Conservation (phyloP, 2,888 invertebrate genomes). For the Pyralis farinalis region DNA sequence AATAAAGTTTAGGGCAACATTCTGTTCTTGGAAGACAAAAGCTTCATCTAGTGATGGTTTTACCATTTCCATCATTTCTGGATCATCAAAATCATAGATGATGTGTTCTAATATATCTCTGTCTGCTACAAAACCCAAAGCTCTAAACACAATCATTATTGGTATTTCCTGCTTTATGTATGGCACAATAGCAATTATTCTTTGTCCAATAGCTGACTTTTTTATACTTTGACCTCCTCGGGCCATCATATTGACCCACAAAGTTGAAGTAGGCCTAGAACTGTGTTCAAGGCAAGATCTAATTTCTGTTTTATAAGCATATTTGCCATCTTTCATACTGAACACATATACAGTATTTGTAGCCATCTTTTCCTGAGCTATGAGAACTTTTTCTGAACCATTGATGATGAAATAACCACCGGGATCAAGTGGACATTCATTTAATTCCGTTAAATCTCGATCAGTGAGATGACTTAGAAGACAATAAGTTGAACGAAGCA, state of each 20-base stretch:
- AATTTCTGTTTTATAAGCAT: slow-evolving; percentile 99
- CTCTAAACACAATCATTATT: slow-evolving; percentile 99
- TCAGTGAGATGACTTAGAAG: slow-evolving; percentile 96
- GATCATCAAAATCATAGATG: slow-evolving; percentile 99
- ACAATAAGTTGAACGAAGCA: slow-evolving; percentile 99
- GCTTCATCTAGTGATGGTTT: slow-evolving; percentile 99
- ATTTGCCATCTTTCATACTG: slow-evolving; percentile 99
- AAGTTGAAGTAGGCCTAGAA: slow-evolving; percentile 97
- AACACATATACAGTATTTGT: slow-evolving; percentile 99
- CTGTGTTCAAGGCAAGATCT: slow-evolving; percentile 87
- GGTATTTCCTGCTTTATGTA: slow-evolving; percentile 99
- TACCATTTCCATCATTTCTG: slow-evolving; percentile 99
- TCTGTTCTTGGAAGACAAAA: slow-evolving; percentile 99
- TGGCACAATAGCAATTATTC: slow-evolving; percentile 98
- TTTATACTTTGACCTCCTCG: slow-evolving; percentile 99
- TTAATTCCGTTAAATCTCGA: slow-evolving; percentile 99
- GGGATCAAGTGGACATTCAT: slow-evolving; percentile 99
- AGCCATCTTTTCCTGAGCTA: slow-evolving; percentile 99
- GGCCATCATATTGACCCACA: slow-evolving; percentile 99
- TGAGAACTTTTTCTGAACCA: slow-evolving; percentile 98
- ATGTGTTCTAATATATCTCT: slow-evolving; percentile 99
- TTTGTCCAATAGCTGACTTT: slow-evolving; percentile 98
- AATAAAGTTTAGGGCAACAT: slow-evolving; percentile 99
- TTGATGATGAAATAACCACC: slow-evolving; percentile 99
- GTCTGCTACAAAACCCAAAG: slow-evolving; percentile 99